Percentiles rank a stretch among this genome's conserved stretches.
These are phyloP conservation scores for Hypselothyrea guttata DNA, from an alignment of 2,888 invertebrate species.

Conservation along the genomic window DNA sequence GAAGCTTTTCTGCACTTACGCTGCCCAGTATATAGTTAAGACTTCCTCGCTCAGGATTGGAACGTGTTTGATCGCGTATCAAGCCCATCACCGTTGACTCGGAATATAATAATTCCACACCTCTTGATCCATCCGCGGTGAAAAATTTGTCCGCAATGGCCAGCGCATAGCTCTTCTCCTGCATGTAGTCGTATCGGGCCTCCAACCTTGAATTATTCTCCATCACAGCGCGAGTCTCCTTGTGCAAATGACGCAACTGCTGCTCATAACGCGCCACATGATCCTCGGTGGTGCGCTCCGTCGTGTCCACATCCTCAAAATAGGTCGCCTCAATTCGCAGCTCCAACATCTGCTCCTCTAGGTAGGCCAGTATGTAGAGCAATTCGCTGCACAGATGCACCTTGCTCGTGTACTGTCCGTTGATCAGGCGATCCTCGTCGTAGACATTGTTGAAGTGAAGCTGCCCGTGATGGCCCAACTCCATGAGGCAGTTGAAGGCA, in stretches of 20 bases:
- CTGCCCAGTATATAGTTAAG: constrained; percentile 96
- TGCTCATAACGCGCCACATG: constrained; percentile 53
- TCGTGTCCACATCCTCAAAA: constrained; percentile 59
- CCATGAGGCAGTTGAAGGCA: constrained; percentile 74
- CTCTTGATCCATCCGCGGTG: constrained; percentile 29
- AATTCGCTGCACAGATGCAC: constrained; percentile 66
- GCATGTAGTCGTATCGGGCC: constrained; percentile 33
- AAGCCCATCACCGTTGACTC: constrained; percentile 57
- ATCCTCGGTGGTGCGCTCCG: constrained; percentile 57
- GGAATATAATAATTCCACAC: constrained; percentile 58
- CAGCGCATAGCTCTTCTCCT: constrained; percentile 65
- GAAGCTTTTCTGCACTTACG: constrained; percentile 93
- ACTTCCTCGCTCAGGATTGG: constrained; percentile 11
- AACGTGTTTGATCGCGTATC: constrained; percentile 69
- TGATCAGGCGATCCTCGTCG: constrained; percentile 52
- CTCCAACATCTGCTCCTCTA: constrained; percentile 52
- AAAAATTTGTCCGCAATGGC: constrained; percentile 59
- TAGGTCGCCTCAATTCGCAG: constrained; percentile 40
- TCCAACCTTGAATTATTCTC: constrained; percentile 49
- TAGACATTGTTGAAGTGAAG: constrained; percentile 75
- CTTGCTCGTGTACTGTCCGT: constrained; percentile 54
- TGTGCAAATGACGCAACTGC: constrained; percentile 39
- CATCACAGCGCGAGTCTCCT: constrained; percentile 53
- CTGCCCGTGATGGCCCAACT: constrained; percentile 72
- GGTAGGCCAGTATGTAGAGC: constrained; percentile 51